Conservation (phyloP, 2,888 invertebrate genomes). For the Spisula solida region DNA sequence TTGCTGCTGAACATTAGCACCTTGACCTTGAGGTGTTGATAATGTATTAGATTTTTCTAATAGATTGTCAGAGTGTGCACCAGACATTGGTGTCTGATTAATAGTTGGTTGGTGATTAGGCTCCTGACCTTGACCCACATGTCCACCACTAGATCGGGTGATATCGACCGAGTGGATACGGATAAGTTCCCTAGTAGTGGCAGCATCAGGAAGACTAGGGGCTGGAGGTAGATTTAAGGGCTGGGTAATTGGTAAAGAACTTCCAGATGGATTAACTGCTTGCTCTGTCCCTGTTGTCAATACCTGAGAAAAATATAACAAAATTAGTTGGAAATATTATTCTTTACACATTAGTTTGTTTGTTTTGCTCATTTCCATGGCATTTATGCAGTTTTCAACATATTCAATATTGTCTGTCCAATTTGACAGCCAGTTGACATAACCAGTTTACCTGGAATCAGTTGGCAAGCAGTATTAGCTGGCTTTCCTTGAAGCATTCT, state of each 20-base stretch:
- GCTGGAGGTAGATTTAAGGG: constrained; percentile 57
- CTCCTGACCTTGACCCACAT: constrained; percentile 18
- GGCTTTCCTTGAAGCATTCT: no score
- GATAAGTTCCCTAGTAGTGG: constrained; percentile 78
- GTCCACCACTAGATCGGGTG: constrained; percentile 79
- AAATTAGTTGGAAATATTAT: no score
- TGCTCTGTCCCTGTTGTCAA: neutral
- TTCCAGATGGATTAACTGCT: neutral
- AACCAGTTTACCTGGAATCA: no score
- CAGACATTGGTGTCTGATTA: neutral
- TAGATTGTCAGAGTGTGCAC: neutral
- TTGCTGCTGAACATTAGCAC: neutral
- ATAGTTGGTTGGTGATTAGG: neutral
- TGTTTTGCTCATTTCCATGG: no score
- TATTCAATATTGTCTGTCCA: no score
- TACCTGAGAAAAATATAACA: neutral
- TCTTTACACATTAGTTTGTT: no score
- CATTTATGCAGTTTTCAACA: no score
- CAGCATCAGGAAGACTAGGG: constrained; percentile 51
- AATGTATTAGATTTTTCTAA: neutral
- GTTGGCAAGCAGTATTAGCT: no score
- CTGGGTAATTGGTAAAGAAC: neutral
- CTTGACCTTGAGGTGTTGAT: neutral
- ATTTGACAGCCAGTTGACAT: no score
- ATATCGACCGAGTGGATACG: constrained; percentile 83